Conservation (phyloP, 2,888 invertebrate species). For the Steinernema hermaphroditum region DNA sequence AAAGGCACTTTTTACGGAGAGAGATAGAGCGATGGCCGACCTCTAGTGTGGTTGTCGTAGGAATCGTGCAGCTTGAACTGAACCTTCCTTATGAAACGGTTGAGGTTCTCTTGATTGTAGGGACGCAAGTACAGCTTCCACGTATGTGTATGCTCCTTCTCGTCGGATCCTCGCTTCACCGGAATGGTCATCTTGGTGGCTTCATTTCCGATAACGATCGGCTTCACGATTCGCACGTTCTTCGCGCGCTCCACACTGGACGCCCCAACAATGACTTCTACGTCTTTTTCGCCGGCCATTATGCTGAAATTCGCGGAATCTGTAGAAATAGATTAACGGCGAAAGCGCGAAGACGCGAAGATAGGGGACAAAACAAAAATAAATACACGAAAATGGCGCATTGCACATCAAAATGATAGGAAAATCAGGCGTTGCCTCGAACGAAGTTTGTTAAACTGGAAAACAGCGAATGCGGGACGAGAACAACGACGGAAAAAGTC, state of each 20-base stretch:
- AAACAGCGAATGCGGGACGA: no score
- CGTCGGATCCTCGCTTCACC: not conserved
- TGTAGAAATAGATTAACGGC: no score
- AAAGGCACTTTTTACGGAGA: no score
- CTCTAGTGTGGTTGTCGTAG: slow-evolving; percentile 83
- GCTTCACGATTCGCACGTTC: not conserved
- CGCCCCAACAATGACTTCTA: slow-evolving; percentile 4
- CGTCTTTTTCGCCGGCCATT: not conserved
- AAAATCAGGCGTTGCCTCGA: no score
- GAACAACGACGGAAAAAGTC: no score
- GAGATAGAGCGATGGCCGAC: no score
- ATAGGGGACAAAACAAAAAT: no score
- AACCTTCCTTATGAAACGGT: slow-evolving; percentile 55
- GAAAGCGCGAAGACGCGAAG: no score
- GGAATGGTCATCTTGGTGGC: not conserved
- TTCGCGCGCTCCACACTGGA: slow-evolving; percentile 12
- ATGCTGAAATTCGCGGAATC: no score
- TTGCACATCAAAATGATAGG: no score
- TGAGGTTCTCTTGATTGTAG: slow-evolving; percentile 72
- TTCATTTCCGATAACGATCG: slow-evolving; percentile 14
- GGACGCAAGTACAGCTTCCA: slow-evolving; percentile 77
- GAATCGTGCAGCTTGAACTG: slow-evolving; percentile 90
- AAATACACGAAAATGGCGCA: no score
- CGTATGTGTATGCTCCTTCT: slow-evolving; percentile 89
- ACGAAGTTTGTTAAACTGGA: no score